Evolutionary conservation across 2,888 invertebrate species (phyloP).

Genomic region (Tetramorium bicarinatum): DNA sequence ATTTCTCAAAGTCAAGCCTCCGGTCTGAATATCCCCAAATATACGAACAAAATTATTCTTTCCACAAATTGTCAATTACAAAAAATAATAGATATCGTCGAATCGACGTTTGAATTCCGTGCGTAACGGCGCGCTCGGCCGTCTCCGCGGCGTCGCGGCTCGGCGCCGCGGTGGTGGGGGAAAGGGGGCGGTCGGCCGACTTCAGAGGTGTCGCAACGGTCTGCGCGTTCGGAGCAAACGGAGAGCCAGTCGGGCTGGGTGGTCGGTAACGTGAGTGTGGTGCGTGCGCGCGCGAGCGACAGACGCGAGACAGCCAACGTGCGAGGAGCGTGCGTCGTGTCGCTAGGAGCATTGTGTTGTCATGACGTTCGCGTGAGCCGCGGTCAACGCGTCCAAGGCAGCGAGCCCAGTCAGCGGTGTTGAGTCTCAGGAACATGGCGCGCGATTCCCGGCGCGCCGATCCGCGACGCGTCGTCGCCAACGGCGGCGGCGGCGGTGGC

Average conservation of each 20-base stretch:
- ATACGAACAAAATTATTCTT: background rate
- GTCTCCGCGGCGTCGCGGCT: background rate
- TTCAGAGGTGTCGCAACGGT: conserved; percentile 72
- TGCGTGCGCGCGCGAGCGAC: conserved; percentile 67
- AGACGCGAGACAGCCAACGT: conserved; percentile 62
- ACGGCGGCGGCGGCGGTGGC: conserved; percentile 50
- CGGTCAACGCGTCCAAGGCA: conserved; percentile 51
- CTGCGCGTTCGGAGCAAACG: conserved; percentile 47
- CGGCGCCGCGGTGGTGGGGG: conserved; percentile 9
- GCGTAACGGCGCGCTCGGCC: conserved; percentile 53
- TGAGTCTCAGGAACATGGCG: conserved; percentile 77
- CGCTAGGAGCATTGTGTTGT: conserved; percentile 67
- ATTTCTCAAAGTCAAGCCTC: background rate
- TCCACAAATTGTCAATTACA: background rate
- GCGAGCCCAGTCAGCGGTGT: conserved; percentile 38
- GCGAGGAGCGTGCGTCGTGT: conserved; percentile 48
- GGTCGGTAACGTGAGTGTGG: conserved; percentile 73
- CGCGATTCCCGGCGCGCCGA: conserved; percentile 78
- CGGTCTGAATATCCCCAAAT: background rate
- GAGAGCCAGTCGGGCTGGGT: conserved; percentile 72
- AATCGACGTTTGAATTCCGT: conserved; percentile 24
- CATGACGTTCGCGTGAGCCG: conserved; percentile 77
- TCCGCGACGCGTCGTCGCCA: conserved; percentile 64
- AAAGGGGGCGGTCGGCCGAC: conserved; percentile 31
- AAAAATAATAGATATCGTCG: background rate